Conservation (phyloP, 1,140 invertebrate genomes). For the Druon quercuslanigerum region DNA sequence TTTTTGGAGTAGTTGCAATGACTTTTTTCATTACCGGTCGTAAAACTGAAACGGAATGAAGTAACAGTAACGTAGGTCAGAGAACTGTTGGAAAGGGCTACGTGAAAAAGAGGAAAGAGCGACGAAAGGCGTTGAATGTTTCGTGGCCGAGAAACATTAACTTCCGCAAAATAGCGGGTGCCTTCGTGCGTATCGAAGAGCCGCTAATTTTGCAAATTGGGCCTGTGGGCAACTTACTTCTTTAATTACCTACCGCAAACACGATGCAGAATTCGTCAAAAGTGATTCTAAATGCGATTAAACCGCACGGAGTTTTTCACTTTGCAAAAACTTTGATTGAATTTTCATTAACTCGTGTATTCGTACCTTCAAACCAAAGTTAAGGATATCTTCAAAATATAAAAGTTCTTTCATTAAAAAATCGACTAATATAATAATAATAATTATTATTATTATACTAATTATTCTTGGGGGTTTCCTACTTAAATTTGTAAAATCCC, state of each 20-base stretch:
- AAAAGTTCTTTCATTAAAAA: too few species aligned
- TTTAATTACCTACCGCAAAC: slow-evolving; percentile 21
- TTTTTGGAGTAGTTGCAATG: slow-evolving; percentile 5
- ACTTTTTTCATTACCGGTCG: slow-evolving; percentile 13
- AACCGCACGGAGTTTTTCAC: neutral
- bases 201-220: slow-evolving; percentile 31
- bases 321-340: neutral
- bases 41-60: slow-evolving; percentile 18
- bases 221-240: slow-evolving; percentile 1
- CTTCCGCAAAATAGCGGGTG: slow-evolving; percentile 17
- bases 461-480: too few species aligned
- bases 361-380: too few species aligned
- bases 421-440: too few species aligned
- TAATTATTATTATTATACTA: too few species aligned
- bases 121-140: slow-evolving; percentile 17
- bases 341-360: too few species aligned
- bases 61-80: slow-evolving; percentile 28
- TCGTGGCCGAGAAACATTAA: slow-evolving; percentile 26
- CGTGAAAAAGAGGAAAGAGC: slow-evolving; percentile 14
- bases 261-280: neutral
- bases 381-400: too few species aligned
- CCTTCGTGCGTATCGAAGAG: slow-evolving; percentile 25
- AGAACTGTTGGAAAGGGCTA: slow-evolving; percentile 22
- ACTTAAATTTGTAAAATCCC: too few species aligned
- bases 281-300: neutral